Percentiles rank a stretch among this genome's conserved stretches.
Evolutionary conservation across 2,113 vertebrate genomes (phyloP).

Genomic region (Carettochelys insculpta): DNA sequence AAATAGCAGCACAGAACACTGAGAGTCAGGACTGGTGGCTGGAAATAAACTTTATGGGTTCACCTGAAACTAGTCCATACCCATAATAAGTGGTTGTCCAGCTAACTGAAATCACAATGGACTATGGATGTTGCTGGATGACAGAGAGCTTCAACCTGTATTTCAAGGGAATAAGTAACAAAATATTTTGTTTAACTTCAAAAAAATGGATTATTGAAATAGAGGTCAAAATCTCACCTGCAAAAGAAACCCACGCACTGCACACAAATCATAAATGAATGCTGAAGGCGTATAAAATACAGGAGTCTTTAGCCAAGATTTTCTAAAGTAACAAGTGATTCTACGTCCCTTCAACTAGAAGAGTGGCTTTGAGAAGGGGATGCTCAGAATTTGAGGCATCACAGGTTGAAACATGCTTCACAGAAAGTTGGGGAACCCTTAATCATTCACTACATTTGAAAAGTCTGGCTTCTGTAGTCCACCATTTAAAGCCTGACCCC

Average conservation of each 20-base stretch:
- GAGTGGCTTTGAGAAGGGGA: conserved; percentile 8
- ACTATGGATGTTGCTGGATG: too few species aligned
- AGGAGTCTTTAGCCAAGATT: neutral
- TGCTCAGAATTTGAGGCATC: conserved; percentile 4
- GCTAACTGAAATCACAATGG: too few species aligned
- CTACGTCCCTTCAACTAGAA: too few species aligned
- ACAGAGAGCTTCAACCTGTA: too few species aligned
- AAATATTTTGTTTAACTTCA: neutral
- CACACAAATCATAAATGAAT: accelerated
- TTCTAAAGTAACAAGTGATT: neutral
- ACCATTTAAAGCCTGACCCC: neutral
- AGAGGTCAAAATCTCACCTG: neutral
- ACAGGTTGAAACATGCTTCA: neutral
- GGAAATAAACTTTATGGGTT: too few species aligned
- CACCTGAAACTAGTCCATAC: too few species aligned
- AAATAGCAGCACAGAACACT: too few species aligned
- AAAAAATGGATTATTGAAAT: neutral
- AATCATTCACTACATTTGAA: neutral
- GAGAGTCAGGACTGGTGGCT: too few species aligned
- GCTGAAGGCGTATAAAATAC: neutral
- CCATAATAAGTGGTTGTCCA: too few species aligned
- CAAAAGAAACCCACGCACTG: neutral
- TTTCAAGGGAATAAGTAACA: conserved; percentile 25
- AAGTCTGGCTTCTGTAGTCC: conserved; percentile 1
- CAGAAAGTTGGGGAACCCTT: neutral